Base-by-base conservation (phyloP, 2,113 vertebrate species). In the Onychostruthus taczanowskii region DNA sequence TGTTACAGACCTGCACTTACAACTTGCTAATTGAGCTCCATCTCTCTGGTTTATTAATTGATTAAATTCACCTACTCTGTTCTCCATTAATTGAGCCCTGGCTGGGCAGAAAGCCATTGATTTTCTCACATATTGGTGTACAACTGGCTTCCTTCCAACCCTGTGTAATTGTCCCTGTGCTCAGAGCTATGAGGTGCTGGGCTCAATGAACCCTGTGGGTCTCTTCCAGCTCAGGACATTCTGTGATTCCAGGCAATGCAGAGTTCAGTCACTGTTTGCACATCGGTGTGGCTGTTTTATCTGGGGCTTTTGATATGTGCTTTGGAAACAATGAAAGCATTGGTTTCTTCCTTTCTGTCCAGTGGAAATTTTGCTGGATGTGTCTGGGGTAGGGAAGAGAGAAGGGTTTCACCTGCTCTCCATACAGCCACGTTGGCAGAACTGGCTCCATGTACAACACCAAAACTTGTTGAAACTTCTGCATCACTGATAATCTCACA, bases 361-460 rank as follows among this genome's bases (percentile, higher is more conserved):
- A 0, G 1, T 62, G 47, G 28, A 27, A 35, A 30, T n/a, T n/a
- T 44, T n/a, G 20, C 62, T 41, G 61, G 24, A 41, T 82, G 44
- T 72, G 74, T 72, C 20, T 16, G 37, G 59, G 43, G 26, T 14
- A 16, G 56, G 73, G 55, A 86, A 47, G 56, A 52, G 52, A 43
- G 66, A 69, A 74, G 33, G 16, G 35, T 70, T 81, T 73, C 30
- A 31, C 59, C 56, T 55, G 69, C 66, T 70, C 66, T 47, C 2
- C 0, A 3, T 30, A 6, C 26, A 70, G 72, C 0, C 0, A 39
- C 3, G 10, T 39, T 31, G 61, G 53, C 61, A 66, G 62, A 84
- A 7, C 15, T 81, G 10, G 16, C 63, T n/a, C 23, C 26, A 24
- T 4, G 1, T 13, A 7, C 20, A 11, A 69, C 31, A 47, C 35